Percentiles rank a stretch among this genome's conserved stretches.
Evolutionary conservation across 2,888 invertebrate species (phyloP).

Genomic region (Limnephilus marmoratus): DNA sequence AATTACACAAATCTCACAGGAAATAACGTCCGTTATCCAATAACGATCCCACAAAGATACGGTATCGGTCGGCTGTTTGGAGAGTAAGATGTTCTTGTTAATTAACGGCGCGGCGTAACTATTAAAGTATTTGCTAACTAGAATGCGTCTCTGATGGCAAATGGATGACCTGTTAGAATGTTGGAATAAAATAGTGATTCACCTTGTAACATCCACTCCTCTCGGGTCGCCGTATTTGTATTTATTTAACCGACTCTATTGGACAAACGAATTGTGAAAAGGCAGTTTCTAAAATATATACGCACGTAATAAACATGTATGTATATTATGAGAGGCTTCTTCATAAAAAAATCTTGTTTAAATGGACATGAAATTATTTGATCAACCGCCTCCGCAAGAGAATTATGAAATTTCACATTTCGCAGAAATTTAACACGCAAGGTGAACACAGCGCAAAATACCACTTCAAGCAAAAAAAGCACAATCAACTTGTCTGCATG

Average conservation of each 20-base stretch:
- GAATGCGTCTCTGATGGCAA: neutral
- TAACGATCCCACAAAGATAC: no score
- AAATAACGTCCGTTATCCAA: no score
- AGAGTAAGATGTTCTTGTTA: neutral
- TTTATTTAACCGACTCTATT: constrained; percentile 19
- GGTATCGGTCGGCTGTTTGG: no score
- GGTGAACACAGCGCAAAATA: neutral
- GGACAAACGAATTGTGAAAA: neutral
- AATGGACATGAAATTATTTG: constrained; percentile 28
- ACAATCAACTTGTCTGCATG: neutral
- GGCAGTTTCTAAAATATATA: constrained; percentile 27
- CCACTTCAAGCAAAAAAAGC: neutral
- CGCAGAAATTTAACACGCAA: constrained; percentile 9
- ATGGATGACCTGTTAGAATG: neutral
- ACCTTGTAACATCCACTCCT: constrained; percentile 38
- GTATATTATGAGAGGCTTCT: neutral
- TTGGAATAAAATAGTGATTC: neutral
- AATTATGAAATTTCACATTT: constrained; percentile 59
- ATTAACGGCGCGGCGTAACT: neutral
- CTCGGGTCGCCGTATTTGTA: neutral
- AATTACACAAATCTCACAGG: no score
- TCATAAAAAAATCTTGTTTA: constrained; percentile 15
- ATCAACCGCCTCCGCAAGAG: constrained; percentile 30
- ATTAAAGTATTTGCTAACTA: neutral
- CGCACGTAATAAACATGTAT: neutral